Conservation (phyloP, 2,797 vertebrate genomes). For the Octomys mimax region DNA sequence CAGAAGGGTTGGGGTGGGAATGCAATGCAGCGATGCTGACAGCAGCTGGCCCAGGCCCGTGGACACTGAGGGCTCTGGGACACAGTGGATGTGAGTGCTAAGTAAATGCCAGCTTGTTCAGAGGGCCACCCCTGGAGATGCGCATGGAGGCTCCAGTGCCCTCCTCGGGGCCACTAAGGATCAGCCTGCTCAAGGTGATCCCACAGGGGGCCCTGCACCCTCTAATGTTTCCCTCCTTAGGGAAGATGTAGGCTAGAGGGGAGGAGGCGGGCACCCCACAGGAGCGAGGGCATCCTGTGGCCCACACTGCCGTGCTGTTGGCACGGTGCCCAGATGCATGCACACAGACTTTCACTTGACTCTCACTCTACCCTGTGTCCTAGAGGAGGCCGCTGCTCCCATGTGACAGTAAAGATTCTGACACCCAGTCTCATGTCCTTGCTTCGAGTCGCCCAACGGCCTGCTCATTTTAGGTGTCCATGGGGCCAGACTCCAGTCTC, state of each 20-base stretch:
- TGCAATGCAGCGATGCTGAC: too few relatives aligned
- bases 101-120: not conserved
- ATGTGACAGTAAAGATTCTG: not conserved
- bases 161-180: not conserved
- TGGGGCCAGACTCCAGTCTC: too few relatives aligned
- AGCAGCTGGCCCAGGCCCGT: too few relatives aligned
- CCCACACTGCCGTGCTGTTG: accelerated
- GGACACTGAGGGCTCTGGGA: too few relatives aligned
- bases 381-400: too few relatives aligned
- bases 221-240: not conserved
- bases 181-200: not conserved
- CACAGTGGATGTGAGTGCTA: too few relatives aligned
- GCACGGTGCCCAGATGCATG: not conserved
- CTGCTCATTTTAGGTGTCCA: not conserved
- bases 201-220: too few relatives aligned
- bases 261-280: not conserved
- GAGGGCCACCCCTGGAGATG: not conserved
- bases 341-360: not conserved
- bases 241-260: not conserved
- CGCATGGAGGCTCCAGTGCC: not conserved
- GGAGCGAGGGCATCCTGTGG: accelerated
- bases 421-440: not conserved
- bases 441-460: not conserved
- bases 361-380: not conserved
- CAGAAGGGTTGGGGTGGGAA: not conserved